Evolutionary conservation across 1,140 invertebrate genomes (phyloP), one percentile per base, ranked within the genome.

Genomic region (Drosophila ogumai): DNA sequence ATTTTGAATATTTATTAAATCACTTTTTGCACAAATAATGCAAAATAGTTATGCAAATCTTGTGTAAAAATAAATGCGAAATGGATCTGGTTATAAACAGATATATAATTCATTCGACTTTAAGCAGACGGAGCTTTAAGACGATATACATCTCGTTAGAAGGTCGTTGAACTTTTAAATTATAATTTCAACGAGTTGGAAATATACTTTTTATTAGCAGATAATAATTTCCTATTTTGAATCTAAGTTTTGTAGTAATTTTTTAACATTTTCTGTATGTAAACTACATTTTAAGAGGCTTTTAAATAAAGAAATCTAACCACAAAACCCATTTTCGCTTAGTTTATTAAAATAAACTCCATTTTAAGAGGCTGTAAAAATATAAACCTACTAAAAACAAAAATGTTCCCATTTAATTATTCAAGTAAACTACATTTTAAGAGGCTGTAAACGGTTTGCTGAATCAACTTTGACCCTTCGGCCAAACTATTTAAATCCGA

Each of bases 1-100:
- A 66, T 57, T 66, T 57, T 65, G 38, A 65, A 69, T 49, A 81
- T 72, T 72, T 61, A 76, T 81, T 47, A 50, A 63, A 54, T 58
- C 71, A 50, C 36, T 31, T 59, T 58, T 67, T 68, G 65, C 64
- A 79, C 28, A 36, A 41, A 32, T 15, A 75, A 56, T 65, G 41
- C 58, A 67, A 76, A 76, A 40, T 52, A 73, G 34, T 55, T 79
- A 73, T 79, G 77, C 75, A 73, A 80, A 80, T 80, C 17, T 8
- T 13, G 15, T 25, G 17, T 52, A 10, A 13, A 32, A 36, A 36
- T 47, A 40, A 59, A 59, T 43, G 44, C 28, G 31, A 76, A 52
- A 54, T 65, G 61, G 41, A 40, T 40, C 36, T 65, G 47, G 36
- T 28, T 41, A 65, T 17, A 57, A 50, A 57, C 31, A 56, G 34